Conservation (phyloP, 2,113 vertebrate species). For the Arenaria interpres region DNA sequence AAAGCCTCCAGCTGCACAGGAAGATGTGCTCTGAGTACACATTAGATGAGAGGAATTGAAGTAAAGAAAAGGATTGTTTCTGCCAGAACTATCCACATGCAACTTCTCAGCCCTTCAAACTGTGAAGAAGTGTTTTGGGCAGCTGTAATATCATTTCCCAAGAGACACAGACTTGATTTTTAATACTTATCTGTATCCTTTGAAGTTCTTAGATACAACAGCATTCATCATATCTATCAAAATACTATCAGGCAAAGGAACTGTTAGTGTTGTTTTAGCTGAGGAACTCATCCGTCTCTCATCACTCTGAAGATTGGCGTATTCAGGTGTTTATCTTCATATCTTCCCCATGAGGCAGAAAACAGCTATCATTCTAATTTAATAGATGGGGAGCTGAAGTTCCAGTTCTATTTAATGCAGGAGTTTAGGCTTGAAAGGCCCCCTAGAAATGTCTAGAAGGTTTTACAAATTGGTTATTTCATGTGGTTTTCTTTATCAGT, state of each 20-base stretch:
- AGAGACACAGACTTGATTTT: neutral
- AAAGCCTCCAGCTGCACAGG: conserved; percentile 51
- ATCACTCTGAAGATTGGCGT: neutral
- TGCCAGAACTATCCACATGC: neutral
- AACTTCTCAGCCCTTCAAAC: neutral
- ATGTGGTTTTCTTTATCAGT: neutral
- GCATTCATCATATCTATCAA: neutral
- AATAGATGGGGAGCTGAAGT: neutral
- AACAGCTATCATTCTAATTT: neutral
- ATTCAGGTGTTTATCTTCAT: neutral
- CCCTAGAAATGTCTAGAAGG: neutral
- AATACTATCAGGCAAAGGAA: neutral
- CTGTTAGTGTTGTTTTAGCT: neutral
- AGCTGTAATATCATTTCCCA: neutral
- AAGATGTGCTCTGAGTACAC: conserved; percentile 5
- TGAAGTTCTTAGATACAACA: neutral
- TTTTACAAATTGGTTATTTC: neutral
- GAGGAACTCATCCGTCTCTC: neutral
- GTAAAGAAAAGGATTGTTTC: neutral
- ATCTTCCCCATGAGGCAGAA: neutral
- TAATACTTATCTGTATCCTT: neutral
- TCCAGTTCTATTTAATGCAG: neutral
- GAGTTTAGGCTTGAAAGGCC: neutral
- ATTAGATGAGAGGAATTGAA: neutral
- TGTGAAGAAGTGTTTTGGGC: neutral